Evolutionary conservation across 1,140 invertebrate genomes (phyloP).

Genomic region (Sweltsa coloradensis): DNA sequence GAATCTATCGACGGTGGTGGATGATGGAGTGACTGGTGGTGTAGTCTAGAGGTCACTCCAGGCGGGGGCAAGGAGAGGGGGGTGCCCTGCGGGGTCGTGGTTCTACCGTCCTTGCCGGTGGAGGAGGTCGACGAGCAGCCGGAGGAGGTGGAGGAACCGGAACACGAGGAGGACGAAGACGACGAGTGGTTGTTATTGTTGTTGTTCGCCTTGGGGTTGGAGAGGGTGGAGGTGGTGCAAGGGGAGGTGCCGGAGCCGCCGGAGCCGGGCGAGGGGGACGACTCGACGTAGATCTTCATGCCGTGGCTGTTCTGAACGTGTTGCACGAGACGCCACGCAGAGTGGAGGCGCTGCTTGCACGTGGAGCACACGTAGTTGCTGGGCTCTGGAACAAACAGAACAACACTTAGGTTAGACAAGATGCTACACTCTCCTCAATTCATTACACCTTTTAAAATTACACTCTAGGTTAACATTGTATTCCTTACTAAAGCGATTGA

Average conservation of each 20-base stretch:
- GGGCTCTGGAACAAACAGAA: slow-evolving; percentile 71
- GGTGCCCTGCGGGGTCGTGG: slow-evolving; percentile 26
- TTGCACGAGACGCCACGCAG: slow-evolving; percentile 88
- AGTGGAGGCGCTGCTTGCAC: slow-evolving; percentile 77
- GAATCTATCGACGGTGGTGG: slow-evolving; percentile 13
- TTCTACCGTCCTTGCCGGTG: slow-evolving; percentile 25
- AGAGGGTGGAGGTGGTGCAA: slow-evolving; percentile 8
- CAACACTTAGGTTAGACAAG: background rate
- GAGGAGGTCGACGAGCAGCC: slow-evolving; percentile 35
- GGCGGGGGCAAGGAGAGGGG: slow-evolving; percentile 38
- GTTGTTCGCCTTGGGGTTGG: background rate
- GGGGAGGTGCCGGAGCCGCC: slow-evolving; percentile 11
- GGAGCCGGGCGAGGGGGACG: slow-evolving; percentile 33
- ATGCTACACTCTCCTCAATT: no score
- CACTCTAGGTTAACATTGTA: no score
- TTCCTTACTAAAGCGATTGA: no score
- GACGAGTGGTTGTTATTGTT: slow-evolving; percentile 35
- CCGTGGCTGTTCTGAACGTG: slow-evolving; percentile 90
- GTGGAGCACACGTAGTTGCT: slow-evolving; percentile 88
- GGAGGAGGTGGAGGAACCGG: slow-evolving; percentile 41
- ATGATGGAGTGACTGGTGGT: slow-evolving; percentile 12
- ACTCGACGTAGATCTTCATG: slow-evolving; percentile 80
- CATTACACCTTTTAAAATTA: no score
- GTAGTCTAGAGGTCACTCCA: slow-evolving; percentile 29
- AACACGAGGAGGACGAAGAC: slow-evolving; percentile 38